A percentile compares a stretch with the other conserved stretches of the same genome.
Evolutionary conservation across 2,888 invertebrate species (phyloP).

Genomic region (Branchinecta sandiegonensis): DNA sequence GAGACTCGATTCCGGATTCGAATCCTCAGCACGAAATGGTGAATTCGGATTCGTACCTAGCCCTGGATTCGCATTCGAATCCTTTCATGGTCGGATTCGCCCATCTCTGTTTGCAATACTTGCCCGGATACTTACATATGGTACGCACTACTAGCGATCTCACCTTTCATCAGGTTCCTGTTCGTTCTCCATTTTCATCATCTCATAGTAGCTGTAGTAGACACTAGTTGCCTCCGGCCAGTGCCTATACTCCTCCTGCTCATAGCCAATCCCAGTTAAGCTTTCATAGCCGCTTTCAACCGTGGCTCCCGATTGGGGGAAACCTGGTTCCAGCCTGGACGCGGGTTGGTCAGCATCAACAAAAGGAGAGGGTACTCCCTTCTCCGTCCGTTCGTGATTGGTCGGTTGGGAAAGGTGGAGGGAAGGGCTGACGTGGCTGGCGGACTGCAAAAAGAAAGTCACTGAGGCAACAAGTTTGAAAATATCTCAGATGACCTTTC

Average conservation of each 20-base stretch:
- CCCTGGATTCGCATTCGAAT: too few relatives aligned
- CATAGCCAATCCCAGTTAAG: conserved; percentile 1
- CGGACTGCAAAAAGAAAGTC: background rate
- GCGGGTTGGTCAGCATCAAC: conserved; percentile 9
- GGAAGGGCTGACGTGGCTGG: background rate
- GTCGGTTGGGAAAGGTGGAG: conserved; percentile 3
- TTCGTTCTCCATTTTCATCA: conserved; percentile 5
- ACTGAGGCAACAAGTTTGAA: too few relatives aligned
- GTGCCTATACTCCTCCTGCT: conserved; percentile 6
- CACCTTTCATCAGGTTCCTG: conserved; percentile 9
- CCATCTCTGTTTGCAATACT: too few relatives aligned
- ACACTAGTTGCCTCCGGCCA: background rate
- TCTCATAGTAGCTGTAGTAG: conserved; percentile 5
- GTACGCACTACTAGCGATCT: too few relatives aligned
- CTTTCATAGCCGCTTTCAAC: conserved; percentile 15
- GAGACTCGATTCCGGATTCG: too few relatives aligned
- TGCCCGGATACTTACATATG: too few relatives aligned
- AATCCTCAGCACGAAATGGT: too few relatives aligned
- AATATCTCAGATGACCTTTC: too few relatives aligned
- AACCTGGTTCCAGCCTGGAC: conserved; percentile 1
- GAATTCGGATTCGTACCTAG: too few relatives aligned
- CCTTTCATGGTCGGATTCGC: too few relatives aligned
- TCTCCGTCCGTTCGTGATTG: conserved; percentile 10
- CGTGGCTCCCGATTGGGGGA: conserved; percentile 13
- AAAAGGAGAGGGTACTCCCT: background rate